Conservation (phyloP, 2,113 vertebrate species). For the Otolemur garnettii region DNA sequence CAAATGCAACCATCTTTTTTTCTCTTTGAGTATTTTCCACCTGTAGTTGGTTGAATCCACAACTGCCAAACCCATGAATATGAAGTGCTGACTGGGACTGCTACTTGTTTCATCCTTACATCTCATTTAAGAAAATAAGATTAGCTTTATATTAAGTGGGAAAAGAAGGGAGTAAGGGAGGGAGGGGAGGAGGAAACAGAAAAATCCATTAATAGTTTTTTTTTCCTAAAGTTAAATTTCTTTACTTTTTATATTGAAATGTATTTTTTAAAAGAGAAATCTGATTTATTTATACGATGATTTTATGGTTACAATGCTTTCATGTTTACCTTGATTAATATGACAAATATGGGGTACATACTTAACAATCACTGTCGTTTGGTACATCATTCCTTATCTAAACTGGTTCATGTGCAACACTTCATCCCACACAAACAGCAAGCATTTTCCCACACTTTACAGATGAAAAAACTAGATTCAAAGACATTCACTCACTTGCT, state of each 20-base stretch:
- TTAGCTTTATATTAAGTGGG: background rate
- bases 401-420: no score
- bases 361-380: no score
- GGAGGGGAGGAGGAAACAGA: background rate
- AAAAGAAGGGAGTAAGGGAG: background rate
- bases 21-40: background rate
- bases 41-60: background rate
- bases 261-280: no score
- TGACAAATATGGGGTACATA: no score
- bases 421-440: no score
- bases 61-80: background rate
- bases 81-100: background rate
- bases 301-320: no score
- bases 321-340: no score
- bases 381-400: no score
- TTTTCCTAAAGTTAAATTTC: background rate
- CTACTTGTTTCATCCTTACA: background rate
- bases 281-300: no score
- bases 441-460: no score
- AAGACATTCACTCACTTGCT: no score
- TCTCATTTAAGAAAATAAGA: background rate
- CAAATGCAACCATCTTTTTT: background rate
- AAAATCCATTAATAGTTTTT: background rate
- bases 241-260: background rate
- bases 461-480: no score